phyloP scores from a whole-genome alignment of 2,797 vertebrate genomes.

The Galago senegalensis region DNA sequence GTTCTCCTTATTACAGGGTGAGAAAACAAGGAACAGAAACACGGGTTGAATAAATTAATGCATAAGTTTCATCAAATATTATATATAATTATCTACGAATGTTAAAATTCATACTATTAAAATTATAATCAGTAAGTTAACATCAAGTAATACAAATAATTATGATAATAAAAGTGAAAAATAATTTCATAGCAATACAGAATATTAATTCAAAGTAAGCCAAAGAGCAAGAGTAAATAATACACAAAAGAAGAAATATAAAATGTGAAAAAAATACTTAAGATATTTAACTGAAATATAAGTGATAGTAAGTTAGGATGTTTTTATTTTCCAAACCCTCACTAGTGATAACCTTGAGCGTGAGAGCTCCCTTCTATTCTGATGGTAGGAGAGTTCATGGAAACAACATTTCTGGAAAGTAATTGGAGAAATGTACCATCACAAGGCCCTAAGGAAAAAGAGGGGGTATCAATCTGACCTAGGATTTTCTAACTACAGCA shows the following conservation, averaged over 20 bases:
- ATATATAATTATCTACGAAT: background rate
- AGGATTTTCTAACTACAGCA: background rate
- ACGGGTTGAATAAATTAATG: background rate
- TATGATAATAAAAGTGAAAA: background rate
- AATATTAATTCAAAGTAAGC: background rate
- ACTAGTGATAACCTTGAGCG: background rate
- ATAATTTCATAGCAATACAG: background rate
- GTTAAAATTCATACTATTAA: background rate
- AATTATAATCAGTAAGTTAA: slow-evolving; percentile 1
- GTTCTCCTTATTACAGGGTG: background rate
- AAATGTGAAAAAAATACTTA: background rate
- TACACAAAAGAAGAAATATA: background rate
- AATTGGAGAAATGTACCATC: background rate
- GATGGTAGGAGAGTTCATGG: background rate
- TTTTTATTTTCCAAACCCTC: background rate
- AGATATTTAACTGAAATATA: slow-evolving; percentile 31
- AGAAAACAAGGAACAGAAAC: background rate
- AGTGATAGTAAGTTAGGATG: background rate
- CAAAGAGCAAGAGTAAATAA: slow-evolving; percentile 1
- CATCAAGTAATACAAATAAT: background rate
- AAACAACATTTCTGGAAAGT: background rate
- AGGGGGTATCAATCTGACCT: background rate
- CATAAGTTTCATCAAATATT: background rate
- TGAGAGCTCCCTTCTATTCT: background rate
- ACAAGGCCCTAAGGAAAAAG: background rate